These are phyloP conservation scores for Sylvicapra grimmia DNA, from an alignment of 2,113 vertebrate genomes.

Conservation along the genomic window DNA sequence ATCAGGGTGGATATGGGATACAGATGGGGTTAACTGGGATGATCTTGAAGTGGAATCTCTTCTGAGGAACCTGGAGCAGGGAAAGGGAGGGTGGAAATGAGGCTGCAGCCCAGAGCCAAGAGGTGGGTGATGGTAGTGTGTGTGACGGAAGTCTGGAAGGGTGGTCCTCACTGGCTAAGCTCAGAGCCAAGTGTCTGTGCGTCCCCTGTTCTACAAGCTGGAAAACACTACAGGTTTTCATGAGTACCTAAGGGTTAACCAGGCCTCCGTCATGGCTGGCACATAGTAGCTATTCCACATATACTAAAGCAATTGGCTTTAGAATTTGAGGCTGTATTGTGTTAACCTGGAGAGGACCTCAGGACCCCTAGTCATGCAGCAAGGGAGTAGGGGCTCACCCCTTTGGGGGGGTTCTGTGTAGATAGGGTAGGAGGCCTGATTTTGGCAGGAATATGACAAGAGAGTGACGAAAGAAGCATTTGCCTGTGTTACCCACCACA, in stretches of 20 bases:
- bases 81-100: accelerated
- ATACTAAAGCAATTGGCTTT: background rate
- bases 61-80: background rate
- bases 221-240: background rate
- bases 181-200: background rate
- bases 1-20: background rate
- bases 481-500: background rate
- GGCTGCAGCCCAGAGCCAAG: background rate
- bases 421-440: background rate
- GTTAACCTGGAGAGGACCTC: background rate
- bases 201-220: too few species aligned
- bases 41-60: background rate
- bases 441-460: background rate
- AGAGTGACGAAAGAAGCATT: background rate
- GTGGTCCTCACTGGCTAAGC: background rate
- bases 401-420: background rate
- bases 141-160: accelerated
- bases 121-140: background rate
- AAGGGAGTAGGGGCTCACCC: background rate
- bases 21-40: accelerated
- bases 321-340: background rate
- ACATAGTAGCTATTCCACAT: too few species aligned
- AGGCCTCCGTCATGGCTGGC: background rate
- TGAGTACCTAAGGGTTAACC: background rate
- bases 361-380: background rate